A percentile compares a stretch with the other conserved stretches of the same genome.
Evolutionary conservation across 2,797 vertebrate species (phyloP).

Genomic region (Helicolenus hilgendorfi): DNA sequence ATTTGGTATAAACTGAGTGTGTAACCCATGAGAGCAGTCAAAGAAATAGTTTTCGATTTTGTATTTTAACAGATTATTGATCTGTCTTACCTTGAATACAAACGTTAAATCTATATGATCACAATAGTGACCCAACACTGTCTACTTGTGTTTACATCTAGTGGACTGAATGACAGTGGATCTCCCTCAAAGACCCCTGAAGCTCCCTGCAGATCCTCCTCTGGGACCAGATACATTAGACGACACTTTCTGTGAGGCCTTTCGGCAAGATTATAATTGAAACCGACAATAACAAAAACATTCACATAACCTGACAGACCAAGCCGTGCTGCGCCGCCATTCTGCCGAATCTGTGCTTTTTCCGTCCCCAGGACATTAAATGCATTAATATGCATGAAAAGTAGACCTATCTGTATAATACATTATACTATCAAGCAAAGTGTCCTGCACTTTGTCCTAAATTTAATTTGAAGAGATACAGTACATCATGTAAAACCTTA

Average conservation of each 20-base stretch:
- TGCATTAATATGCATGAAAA: not conserved
- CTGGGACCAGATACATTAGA: slow-evolving; percentile 43
- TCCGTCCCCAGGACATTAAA: not conserved
- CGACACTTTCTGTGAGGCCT: slow-evolving; percentile 32
- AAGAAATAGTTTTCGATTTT: not conserved
- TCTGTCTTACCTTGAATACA: not conserved
- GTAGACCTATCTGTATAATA: not conserved
- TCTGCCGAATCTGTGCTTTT: not conserved
- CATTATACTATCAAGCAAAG: not conserved
- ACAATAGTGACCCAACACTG: not conserved
- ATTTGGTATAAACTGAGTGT: not conserved
- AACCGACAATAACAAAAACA: slow-evolving; percentile 69
- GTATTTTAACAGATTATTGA: slow-evolving; percentile 22
- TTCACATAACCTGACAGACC: slow-evolving; percentile 43
- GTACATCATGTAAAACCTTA: not conserved
- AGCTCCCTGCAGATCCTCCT: slow-evolving; percentile 43
- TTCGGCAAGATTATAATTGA: slow-evolving; percentile 65
- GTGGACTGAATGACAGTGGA: slow-evolving; percentile 30
- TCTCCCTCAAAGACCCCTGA: slow-evolving; percentile 33
- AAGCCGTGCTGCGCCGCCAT: slow-evolving; percentile 47
- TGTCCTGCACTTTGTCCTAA: not conserved
- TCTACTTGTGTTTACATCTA: slow-evolving; percentile 27
- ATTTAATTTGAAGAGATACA: not conserved
- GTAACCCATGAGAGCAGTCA: not conserved
- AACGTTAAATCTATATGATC: not conserved